Conservation (phyloP, 2,797 vertebrate genomes). For the Craterocephalus amniculus region DNA sequence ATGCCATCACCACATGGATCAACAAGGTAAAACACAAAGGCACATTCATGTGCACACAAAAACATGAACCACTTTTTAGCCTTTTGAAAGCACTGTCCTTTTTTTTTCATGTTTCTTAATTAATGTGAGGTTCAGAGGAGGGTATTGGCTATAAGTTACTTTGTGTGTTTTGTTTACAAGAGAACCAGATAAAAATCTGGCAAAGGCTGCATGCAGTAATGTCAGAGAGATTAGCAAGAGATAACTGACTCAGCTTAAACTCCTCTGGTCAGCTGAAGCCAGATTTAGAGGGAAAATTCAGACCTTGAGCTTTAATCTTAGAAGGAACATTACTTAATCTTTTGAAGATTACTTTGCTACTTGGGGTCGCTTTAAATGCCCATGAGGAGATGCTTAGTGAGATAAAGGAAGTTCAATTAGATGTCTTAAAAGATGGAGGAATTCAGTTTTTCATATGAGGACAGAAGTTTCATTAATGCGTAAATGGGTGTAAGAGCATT, state of each 20-base stretch:
- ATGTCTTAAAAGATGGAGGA: neutral
- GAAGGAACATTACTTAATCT: constrained; percentile 15
- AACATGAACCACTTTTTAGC: constrained; percentile 4
- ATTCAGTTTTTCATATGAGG: neutral
- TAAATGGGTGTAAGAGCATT: neutral
- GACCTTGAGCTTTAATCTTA: constrained; percentile 24
- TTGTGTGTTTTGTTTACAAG: constrained; percentile 18
- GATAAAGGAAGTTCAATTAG: neutral
- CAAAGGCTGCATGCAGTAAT: constrained; percentile 13
- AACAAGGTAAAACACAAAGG: constrained; percentile 87
- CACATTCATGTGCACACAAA: constrained; percentile 6
- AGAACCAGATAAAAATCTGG: constrained; percentile 14
- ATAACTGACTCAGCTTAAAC: constrained; percentile 11
- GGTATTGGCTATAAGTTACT: constrained; percentile 6
- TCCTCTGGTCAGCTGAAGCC: constrained; percentile 23
- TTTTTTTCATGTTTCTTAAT: constrained; percentile 32
- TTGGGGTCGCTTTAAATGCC: constrained; percentile 1
- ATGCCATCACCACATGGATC: constrained; percentile 94
- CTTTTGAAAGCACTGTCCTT: neutral
- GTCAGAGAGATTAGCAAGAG: constrained; percentile 23
- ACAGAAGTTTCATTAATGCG: neutral
- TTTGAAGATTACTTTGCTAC: constrained; percentile 12
- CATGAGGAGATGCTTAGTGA: neutral
- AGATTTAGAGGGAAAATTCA: neutral
- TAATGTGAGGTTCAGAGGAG: constrained; percentile 17